Evolutionary conservation across 2,113 vertebrate genomes (phyloP), one percentile per base, ranked within the genome.

Genomic region (Merops nubicus): DNA sequence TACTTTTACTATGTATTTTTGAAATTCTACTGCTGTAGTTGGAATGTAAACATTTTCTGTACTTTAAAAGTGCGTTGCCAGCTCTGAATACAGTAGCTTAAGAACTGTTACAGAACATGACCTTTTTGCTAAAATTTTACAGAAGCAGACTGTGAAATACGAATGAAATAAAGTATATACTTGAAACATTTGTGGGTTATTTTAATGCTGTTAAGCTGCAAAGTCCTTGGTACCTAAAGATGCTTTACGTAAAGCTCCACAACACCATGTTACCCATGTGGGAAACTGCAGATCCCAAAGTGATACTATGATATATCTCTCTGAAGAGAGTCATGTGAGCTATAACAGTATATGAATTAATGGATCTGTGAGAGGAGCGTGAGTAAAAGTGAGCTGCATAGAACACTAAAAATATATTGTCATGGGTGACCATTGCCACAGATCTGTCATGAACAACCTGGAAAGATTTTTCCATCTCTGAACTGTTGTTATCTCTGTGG

Each of bases 141-240:
- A 97, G 96, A 97, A 93, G 88, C 54, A 95, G 95, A 97, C 97
- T 98, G 97, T 98, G 97, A 98, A 97, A 97, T 88, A 92, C 85
- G 47, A 96, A 96, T 95, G 53, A 97, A 98, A 98, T 98, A 97
- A 98, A 97, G 59, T 95, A 93, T 76, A 75, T 95, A 97, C 97
- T 97, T 97, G 93, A 97, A 93, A 96, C 89, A 22, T 51, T 48
- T 87, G 65, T 85, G 93, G 22, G 14, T 70, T 95, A 28, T 68
- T 80, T 81, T 77, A 69, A 38, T 81, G 65, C 22, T 72, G 16
- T 91, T 82, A 40, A 89, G 74, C 56, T 68, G 36, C 43, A 21
- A 28, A 81, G 53, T 69, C 28, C n/a, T 69, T 72, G 3, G 8
- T 75, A 83, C 43, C 60, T 48, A 68, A 87, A 76, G 31, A 8